Evolutionary conservation across 2,888 invertebrate genomes (phyloP).

Genomic region (Tachystola acroxantha): DNA sequence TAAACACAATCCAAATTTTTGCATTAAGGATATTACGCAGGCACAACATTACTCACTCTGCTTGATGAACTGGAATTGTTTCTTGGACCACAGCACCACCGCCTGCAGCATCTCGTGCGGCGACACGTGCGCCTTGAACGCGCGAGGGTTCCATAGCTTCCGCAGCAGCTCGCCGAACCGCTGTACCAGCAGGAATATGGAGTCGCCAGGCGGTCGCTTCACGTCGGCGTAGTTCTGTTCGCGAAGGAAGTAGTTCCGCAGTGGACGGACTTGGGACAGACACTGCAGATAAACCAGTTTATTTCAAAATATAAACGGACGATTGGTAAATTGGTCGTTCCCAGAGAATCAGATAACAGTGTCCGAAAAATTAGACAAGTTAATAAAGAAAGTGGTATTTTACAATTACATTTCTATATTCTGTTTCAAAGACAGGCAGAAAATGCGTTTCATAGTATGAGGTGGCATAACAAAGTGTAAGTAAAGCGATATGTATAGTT

Average conservation of each 20-base stretch:
- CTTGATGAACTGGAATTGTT: constrained; percentile 98
- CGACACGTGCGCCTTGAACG: constrained; percentile 99
- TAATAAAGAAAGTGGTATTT: too few species aligned
- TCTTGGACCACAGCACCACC: constrained; percentile 97
- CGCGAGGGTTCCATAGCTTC: constrained; percentile 99
- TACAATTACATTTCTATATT: too few species aligned
- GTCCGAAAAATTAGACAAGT: too few species aligned
- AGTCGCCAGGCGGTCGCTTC: constrained; percentile 96
- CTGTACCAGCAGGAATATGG: constrained; percentile 92
- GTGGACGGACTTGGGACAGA: constrained; percentile 94
- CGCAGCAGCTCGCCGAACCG: constrained; percentile 96
- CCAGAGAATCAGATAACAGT: too few species aligned
- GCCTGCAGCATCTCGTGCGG: constrained; percentile 99
- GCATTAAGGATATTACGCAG: too few species aligned
- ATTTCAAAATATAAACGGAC: too few species aligned
- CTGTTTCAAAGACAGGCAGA: too few species aligned
- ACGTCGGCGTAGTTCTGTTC: constrained; percentile 95
- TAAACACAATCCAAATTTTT: too few species aligned
- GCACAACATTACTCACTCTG: constrained; percentile 94
- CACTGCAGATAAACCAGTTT: constrained; percentile 84
- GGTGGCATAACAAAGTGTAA: too few species aligned
- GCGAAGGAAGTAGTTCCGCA: constrained; percentile 95
- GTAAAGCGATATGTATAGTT: too few species aligned
- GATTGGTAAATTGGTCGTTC: too few species aligned
- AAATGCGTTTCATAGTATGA: too few species aligned